phyloP scores from a whole-genome alignment of 2,797 vertebrate species.

The Gobionotothen gibberifrons region DNA sequence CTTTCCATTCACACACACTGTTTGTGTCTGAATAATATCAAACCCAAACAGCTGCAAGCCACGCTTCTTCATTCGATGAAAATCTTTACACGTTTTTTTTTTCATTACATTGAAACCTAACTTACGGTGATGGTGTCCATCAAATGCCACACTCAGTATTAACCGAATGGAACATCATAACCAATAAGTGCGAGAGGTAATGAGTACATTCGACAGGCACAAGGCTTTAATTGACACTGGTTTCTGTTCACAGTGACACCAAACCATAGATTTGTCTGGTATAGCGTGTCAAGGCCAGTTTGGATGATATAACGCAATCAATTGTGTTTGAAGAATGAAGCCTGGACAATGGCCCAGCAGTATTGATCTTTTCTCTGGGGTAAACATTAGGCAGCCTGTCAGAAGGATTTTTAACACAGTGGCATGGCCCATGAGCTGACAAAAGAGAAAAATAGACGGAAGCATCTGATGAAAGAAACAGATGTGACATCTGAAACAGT shows the following conservation, averaged over 20 bases:
- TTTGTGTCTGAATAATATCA: neutral
- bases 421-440: conserved; percentile 41
- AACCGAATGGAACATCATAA: conserved; percentile 10
- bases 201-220: conserved; percentile 27
- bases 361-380: conserved; percentile 63
- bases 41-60: neutral
- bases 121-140: neutral
- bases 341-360: conserved; percentile 46
- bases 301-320: conserved; percentile 59
- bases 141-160: neutral
- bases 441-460: conserved; percentile 37
- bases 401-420: conserved; percentile 61
- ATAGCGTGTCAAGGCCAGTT: conserved; percentile 29
- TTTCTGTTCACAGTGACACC: conserved; percentile 34
- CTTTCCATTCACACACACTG: neutral
- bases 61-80: neutral
- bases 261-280: conserved; percentile 51
- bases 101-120: neutral
- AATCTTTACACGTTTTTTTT: neutral
- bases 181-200: conserved; percentile 13
- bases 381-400: conserved; percentile 63
- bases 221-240: conserved; percentile 26
- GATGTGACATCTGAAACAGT: neutral
- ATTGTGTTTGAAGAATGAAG: conserved; percentile 67
- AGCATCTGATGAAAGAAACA: neutral